Evolutionary conservation across 92 coral and sea anemone genomes (phyloP), one percentile per base, ranked within the genome.

Genomic region (Porites cylindrica): DNA sequence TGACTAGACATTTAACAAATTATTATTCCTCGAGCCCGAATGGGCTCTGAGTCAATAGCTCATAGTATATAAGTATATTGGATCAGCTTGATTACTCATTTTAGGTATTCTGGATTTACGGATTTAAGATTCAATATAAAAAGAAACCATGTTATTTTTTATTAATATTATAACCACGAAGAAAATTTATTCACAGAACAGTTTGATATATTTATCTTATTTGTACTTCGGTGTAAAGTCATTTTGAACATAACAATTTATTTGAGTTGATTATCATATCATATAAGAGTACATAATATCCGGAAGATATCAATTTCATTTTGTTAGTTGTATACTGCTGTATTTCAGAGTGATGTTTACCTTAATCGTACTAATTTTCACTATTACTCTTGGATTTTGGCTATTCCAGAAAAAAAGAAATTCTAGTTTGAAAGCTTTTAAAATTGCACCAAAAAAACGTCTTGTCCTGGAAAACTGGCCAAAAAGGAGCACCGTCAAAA

Each of bases 191-290:
- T 56, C 61, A 56, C 14, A 10, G 16, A 56, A 56, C 16, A 56
- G 61, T 56, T 56, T 56, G 11, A 56, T 56, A 56, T 10, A 54
- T 10, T 54, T 54, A 10, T 56, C 47, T 29, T n/a, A 61, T 61
- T 78, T 78, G 14, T 26, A 16, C 50, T 18, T 14, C 1, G 18
- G 52, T 17, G 16, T 77, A 16, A 20, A 18, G 29, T 62, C 59
- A 38, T 66, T 17, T 8, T 78, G 51, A 66, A 59, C 52, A 66
- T 77, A 77, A 76, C 18, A 43, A 20, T 61, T 77, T 12, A 29
- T 62, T 61, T 78, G 62, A 78, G 63, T 47, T 61, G 20, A n/a
- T 29, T 17, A 18, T 1, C 32, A 29, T 32, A 47, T 29, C 13
- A 58, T 26, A 56, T 56, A 56, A 56, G 1, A 56, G 61, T 54